These are phyloP conservation scores for Platycnemis pennipes DNA, from an alignment of 2,888 invertebrate genomes.

Conservation along the genomic window DNA sequence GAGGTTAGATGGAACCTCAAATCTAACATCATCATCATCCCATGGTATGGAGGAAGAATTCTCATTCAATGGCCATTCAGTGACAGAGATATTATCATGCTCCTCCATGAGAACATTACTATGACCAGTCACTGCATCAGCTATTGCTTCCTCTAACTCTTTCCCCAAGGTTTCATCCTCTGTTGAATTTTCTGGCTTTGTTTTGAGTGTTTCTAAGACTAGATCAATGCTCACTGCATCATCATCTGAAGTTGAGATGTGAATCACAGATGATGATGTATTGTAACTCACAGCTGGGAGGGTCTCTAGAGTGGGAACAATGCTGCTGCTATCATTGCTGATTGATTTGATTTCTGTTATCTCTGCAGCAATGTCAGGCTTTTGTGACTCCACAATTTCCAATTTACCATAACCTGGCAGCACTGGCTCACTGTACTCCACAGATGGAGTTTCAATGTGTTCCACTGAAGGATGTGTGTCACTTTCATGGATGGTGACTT, in stretches of 20 bases:
- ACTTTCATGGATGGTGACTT: background rate
- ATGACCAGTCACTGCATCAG: background rate
- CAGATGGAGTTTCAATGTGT: constrained; percentile 42
- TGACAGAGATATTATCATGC: background rate
- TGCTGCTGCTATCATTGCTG: background rate
- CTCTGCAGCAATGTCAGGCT: background rate
- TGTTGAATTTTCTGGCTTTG: background rate
- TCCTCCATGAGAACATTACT: background rate
- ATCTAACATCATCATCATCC: constrained; percentile 35
- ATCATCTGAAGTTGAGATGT: background rate
- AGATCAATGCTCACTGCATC: background rate
- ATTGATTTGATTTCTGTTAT: background rate
- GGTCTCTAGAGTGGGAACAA: background rate
- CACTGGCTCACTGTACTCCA: constrained; percentile 29
- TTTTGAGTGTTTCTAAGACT: background rate
- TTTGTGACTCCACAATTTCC: background rate
- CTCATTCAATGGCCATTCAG: background rate
- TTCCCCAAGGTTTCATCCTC: background rate
- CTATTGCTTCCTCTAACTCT: background rate
- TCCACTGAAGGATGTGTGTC: background rate
- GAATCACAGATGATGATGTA: background rate
- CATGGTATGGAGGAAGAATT: constrained; percentile 38
- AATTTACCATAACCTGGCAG: constrained; percentile 13
- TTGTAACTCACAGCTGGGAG: background rate
- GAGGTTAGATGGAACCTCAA: constrained; percentile 31